Conservation (phyloP, 1,140 invertebrate genomes). For the Drosophila bocqueti region DNA sequence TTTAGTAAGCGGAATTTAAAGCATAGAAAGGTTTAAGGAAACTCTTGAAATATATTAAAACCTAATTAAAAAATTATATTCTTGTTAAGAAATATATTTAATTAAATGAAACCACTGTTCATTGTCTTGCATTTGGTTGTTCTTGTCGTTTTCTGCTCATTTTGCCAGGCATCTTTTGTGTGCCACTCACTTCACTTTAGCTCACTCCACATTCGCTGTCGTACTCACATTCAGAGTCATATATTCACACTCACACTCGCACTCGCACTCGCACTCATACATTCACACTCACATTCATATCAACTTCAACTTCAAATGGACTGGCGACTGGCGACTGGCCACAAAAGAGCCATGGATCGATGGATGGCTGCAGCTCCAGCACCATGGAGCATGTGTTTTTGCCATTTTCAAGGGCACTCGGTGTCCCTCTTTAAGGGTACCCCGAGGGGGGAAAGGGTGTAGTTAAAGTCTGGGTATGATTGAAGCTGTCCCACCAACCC, state of each 20-base stretch:
- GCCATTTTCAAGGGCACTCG: slow-evolving; percentile 74
- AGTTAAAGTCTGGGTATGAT: neutral
- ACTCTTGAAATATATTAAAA: neutral
- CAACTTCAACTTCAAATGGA: slow-evolving; percentile 35
- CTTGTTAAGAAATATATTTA: neutral
- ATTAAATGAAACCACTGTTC: slow-evolving; percentile 11
- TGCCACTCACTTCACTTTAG: slow-evolving; percentile 42
- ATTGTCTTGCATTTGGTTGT: neutral
- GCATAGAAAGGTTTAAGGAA: neutral
- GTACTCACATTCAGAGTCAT: slow-evolving; percentile 13
- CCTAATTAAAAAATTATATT: neutral
- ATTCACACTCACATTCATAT: slow-evolving; percentile 7
- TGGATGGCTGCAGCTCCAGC: slow-evolving; percentile 36
- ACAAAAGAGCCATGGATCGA: slow-evolving; percentile 47
- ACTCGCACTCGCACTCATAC: slow-evolving; percentile 1
- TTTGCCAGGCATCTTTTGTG: slow-evolving; percentile 50
- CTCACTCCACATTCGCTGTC: slow-evolving; percentile 19
- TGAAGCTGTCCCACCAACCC: slow-evolving; percentile 44
- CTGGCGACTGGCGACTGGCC: slow-evolving; percentile 41
- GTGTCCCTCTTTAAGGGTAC: slow-evolving; percentile 26
- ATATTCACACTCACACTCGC: slow-evolving; percentile 13
- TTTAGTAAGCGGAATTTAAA: neutral
- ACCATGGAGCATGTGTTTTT: slow-evolving; percentile 68
- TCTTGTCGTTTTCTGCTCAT: slow-evolving; percentile 16
- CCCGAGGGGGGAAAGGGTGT: too few species aligned